A percentile compares a stretch with the other conserved stretches of the same genome.
These are phyloP conservation scores for Zhuqinia jingwanae DNA, from an alignment of 2,888 invertebrate species.

Conservation along the genomic window DNA sequence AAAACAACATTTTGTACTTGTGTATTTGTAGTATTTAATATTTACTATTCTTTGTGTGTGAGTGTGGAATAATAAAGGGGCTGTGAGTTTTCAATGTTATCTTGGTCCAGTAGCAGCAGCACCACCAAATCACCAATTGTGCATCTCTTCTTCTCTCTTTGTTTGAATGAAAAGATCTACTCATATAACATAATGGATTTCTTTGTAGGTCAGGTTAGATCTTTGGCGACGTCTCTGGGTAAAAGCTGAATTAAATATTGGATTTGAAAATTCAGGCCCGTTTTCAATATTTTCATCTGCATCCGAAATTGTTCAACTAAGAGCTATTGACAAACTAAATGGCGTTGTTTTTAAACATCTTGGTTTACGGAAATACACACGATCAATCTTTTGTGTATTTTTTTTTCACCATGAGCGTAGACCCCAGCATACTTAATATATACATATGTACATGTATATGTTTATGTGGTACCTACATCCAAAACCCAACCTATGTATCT, in stretches of 20 bases:
- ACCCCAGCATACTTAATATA: not conserved
- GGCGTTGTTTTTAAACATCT: constrained; percentile 11
- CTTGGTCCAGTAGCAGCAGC: too few relatives aligned
- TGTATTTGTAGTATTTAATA: too few relatives aligned
- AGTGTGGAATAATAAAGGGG: too few relatives aligned
- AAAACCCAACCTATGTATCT: not conserved
- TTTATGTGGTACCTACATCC: not conserved
- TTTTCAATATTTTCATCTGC: constrained; percentile 55
- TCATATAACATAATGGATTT: constrained; percentile 36
- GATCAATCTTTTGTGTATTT: too few relatives aligned
- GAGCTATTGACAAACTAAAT: constrained; percentile 65
- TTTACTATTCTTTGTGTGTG: too few relatives aligned
- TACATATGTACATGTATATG: not conserved
- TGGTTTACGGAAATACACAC: not conserved
- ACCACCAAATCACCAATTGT: not conserved
- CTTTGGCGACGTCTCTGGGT: not conserved
- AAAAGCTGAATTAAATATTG: constrained; percentile 22
- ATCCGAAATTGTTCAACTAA: constrained; percentile 63
- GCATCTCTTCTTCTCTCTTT: not conserved
- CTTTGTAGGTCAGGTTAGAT: constrained; percentile 66
- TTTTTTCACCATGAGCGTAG: not conserved
- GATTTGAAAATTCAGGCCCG: constrained; percentile 37
- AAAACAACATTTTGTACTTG: too few relatives aligned
- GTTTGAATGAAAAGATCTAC: constrained; percentile 7
- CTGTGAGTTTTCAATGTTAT: too few relatives aligned